phyloP scores from a whole-genome alignment of 2,113 vertebrate species.

The Nymphicus hollandicus region DNA sequence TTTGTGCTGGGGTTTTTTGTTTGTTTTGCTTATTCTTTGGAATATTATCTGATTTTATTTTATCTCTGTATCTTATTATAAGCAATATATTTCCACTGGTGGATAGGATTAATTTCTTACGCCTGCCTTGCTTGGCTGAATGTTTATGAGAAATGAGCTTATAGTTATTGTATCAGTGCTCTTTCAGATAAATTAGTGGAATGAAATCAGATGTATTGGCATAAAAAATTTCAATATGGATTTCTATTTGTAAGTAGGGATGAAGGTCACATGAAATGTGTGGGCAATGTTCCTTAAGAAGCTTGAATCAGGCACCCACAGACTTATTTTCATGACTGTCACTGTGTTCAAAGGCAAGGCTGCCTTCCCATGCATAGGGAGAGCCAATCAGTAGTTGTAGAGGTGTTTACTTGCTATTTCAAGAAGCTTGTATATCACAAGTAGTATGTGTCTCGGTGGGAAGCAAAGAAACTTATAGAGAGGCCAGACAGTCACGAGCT shows the following conservation, averaged over 20 bases:
- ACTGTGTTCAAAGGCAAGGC: not conserved
- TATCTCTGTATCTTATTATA: constrained; percentile 8
- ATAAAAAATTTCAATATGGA: not conserved
- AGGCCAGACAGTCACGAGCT: not conserved
- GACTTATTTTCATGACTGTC: not conserved
- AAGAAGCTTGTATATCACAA: not conserved
- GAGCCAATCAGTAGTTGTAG: not conserved
- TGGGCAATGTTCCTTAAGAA: not conserved
- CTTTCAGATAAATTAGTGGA: not conserved
- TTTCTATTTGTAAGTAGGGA: not conserved
- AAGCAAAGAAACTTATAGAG: not conserved
- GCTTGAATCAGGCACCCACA: not conserved
- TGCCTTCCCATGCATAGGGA: not conserved
- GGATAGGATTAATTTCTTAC: constrained; percentile 34
- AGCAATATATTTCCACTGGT: constrained; percentile 12
- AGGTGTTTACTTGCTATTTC: not conserved
- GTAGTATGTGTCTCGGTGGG: not conserved
- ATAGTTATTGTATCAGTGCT: not conserved
- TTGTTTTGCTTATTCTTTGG: not conserved
- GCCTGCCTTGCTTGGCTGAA: not conserved
- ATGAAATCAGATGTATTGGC: not conserved
- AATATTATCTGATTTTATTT: constrained; percentile 18
- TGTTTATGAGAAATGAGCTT: not conserved
- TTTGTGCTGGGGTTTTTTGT: not conserved
- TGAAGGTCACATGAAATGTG: not conserved